Base-by-base conservation (phyloP, 92 coral and sea anemone genomes). In the Umimayanthus chanpuru region DNA sequence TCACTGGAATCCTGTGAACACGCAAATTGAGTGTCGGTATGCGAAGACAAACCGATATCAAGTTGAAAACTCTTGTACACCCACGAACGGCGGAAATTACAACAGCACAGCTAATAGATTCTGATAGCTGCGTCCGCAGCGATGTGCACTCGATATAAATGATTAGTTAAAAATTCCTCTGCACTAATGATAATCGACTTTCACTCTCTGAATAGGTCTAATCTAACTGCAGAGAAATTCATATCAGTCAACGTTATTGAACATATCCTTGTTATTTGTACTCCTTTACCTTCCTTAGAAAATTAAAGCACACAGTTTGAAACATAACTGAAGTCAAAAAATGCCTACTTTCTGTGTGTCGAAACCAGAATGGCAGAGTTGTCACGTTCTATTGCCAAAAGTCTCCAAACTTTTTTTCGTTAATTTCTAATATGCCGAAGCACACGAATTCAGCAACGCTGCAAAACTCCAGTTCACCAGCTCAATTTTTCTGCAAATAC, bases 11-110 rank as follows among this genome's bases (percentile, higher is more conserved):
- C 23, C 76, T 70, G 77, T 44, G 79, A 41, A 47, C 87, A 81
- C 76, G 55, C 73, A 83, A 83, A 40, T 26, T 28, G 61, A 67
- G 43, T 39, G 66, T 78, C 87, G 87, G 87, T 66, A 70, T 44
- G 26, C 44, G 64, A 16, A 72, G 76, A 83, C 65, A 83, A 83
- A 83, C 87, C 87, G 58, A 83, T 83, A 83, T 83, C 78, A 26
- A 26, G 12, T 23, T 23, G 77, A 82, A 39, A 15, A 23, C 64
- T 44, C 40, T 68, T 68, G 68, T 40, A 83, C 87, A 78, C 87
- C 87, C 87, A 83, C 87, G 78, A 47, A 38, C 43, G 87, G 66
- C 87, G 87, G 87, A 83, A 83, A 83, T 47, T 47, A 29, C 66
- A 41, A 20, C 78, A 83, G 87, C 78, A 70, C 74, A 38, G 87